Evolutionary conservation across 2,888 invertebrate species (phyloP), one percentile per base, ranked within the genome.

Genomic region (Nemapogon koenigi): DNA sequence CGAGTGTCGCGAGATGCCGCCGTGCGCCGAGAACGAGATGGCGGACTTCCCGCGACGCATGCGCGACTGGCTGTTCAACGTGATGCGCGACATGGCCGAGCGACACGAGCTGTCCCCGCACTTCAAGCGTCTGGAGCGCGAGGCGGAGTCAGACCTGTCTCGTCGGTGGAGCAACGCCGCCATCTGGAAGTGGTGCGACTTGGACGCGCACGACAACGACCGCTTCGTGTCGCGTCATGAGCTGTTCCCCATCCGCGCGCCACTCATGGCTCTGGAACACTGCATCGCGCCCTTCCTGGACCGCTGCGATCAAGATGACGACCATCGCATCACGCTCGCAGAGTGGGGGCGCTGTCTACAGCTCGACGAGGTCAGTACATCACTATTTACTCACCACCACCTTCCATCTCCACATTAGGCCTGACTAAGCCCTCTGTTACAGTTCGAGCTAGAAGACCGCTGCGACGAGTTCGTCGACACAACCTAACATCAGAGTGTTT

Each of bases 41-140:
- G 81, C 87, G 29, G 96, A 97, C 81, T 98, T 97, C 76, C 97
- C 97, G 37, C 85, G 92, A 35, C 88, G 97, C 59, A 97, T 98
- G 96, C 88, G 95, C 48, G 96, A 97, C 67, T 98, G 97, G 97
- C 87, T 98, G 37, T 97, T 94, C 83, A 94, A 95, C 84, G 91
- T 97, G 46, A 95, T 96, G 95, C 87, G 93, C 49, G 94, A 95
- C 75, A 81, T 95, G 75, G 95, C 95, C 40, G 92, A 93, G 69
- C 86, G 94, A 43, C 84, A 89, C 55, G 93, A 94, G 68, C 81
- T 94, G 25, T 85, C 88, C 11, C 83, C 89, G 37, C 89, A 93
- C 62, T 95, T 90, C 69, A 80, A 90, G 68, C 83, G 86, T 65
- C 88, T 94, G 89, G 89, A 95, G 76, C 83, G 89, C 49, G 94